These are phyloP conservation scores for Mylabris sibirica DNA, from an alignment of 2,888 invertebrate species.

Conservation along the genomic window DNA sequence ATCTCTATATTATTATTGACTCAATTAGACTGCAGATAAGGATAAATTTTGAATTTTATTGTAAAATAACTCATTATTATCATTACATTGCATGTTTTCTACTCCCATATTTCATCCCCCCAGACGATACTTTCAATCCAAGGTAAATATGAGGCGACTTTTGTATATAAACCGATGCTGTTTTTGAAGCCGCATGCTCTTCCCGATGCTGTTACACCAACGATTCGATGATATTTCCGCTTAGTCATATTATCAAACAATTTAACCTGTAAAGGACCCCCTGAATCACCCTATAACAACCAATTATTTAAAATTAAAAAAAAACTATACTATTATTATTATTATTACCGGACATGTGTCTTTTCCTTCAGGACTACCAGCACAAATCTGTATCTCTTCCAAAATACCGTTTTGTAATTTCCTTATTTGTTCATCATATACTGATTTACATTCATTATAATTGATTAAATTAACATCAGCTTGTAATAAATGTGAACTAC, in stretches of 20 bases:
- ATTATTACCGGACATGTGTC: constrained; percentile 51
- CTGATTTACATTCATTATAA: constrained; percentile 24
- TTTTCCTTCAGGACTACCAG: constrained; percentile 36
- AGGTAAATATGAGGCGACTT: constrained; percentile 60
- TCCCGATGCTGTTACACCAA: constrained; percentile 64
- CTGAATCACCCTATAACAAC: constrained; percentile 64
- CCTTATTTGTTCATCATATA: constrained; percentile 14
- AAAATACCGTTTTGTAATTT: constrained; percentile 37
- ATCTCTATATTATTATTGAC: no score
- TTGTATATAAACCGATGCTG: constrained; percentile 61
- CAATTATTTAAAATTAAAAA: constrained; percentile 47
- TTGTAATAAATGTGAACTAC: constrained; percentile 56
- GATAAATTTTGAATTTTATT: no score
- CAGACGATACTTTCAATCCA: constrained; percentile 65
- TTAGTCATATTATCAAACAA: constrained; percentile 40
- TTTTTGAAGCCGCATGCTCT: constrained; percentile 57
- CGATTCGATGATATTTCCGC: constrained; percentile 62
- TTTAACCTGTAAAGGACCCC: constrained; percentile 65
- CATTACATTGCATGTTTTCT: no score
- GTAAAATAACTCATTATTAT: no score
- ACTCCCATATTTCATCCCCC: constrained; percentile 40
- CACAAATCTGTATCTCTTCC: constrained; percentile 45
- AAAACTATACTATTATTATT: constrained; percentile 27
- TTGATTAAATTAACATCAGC: constrained; percentile 47
- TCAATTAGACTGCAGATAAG: no score